Conservation (phyloP, 1,140 invertebrate genomes). For the Babylonia areolata region DNA sequence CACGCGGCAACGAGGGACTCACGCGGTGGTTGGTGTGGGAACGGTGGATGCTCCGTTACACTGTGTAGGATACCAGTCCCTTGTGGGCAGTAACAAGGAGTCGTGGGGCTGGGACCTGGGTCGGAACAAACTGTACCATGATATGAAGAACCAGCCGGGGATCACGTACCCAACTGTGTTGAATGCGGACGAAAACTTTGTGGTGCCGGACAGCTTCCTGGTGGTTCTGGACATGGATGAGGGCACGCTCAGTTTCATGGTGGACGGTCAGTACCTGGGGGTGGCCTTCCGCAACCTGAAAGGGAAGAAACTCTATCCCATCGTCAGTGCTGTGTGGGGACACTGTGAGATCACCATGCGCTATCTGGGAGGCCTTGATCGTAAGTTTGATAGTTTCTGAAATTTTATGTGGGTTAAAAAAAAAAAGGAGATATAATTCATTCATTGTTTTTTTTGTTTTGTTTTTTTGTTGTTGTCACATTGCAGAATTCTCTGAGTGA, state of each 20-base stretch:
- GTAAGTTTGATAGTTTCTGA: too few relatives aligned
- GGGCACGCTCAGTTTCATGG: constrained; percentile 97
- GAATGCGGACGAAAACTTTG: constrained; percentile 96
- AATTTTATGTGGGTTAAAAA: too few relatives aligned
- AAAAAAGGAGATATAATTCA: too few relatives aligned
- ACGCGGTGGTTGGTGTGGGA: constrained; percentile 98
- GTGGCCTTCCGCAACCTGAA: constrained; percentile 97
- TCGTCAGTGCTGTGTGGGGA: constrained; percentile 99
- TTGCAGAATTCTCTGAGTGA: too few relatives aligned
- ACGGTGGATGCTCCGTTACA: constrained; percentile 82
- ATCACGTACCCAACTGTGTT: constrained; percentile 94
- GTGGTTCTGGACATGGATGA: constrained; percentile 99
- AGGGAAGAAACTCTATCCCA: constrained; percentile 97
- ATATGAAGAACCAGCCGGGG: constrained; percentile 90
- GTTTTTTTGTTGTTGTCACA: too few relatives aligned
- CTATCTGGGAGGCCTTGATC: constrained; percentile 98
- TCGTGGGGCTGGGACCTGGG: constrained; percentile 99
- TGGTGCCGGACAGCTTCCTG: constrained; percentile 97
- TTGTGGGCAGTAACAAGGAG: constrained; percentile 89
- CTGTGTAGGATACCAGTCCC: constrained; percentile 80
- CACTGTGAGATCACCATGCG: constrained; percentile 99
- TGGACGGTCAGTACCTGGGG: constrained; percentile 98
- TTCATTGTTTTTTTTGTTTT: too few relatives aligned
- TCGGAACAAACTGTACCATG: constrained; percentile 96
- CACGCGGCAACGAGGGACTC: constrained; percentile 95